Conservation (phyloP, 1,140 invertebrate species). For the Neuroterus valhalla region DNA sequence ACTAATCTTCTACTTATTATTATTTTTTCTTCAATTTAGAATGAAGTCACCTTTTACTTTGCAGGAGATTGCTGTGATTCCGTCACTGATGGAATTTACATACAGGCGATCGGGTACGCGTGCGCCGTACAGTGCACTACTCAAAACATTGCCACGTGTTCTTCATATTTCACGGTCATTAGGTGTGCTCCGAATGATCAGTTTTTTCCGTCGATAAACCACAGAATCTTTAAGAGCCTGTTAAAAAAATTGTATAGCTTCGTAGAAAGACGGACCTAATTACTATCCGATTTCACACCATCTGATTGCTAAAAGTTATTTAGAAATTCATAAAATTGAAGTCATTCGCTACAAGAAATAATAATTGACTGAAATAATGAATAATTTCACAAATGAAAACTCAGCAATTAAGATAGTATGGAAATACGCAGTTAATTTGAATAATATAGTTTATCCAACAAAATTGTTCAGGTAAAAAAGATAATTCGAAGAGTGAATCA, state of each 20-base stretch:
- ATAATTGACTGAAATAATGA: neutral
- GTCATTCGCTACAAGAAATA: neutral
- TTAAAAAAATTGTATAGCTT: conserved; percentile 32
- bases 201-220: conserved; percentile 24
- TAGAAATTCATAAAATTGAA: neutral
- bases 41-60: neutral
- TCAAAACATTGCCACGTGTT: conserved; percentile 52
- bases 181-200: neutral
- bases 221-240: conserved; percentile 8
- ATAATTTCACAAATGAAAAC: no score
- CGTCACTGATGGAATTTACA: neutral
- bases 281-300: conserved; percentile 18
- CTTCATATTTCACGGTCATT: conserved; percentile 29
- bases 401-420: no score
- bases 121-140: conserved; percentile 27
- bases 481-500: no score
- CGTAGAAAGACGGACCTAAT: conserved; percentile 34
- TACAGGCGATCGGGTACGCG: conserved; percentile 23
- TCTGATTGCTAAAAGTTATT: neutral
- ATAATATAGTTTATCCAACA: no score
- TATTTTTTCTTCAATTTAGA: no score
- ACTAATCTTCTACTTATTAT: no score
- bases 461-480: no score
- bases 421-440: no score
- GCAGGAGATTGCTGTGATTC: neutral